A percentile compares a stretch with the other conserved stretches of the same genome.
Conservation (phyloP, 2,888 invertebrate species). For the Drosophila glabriapex region DNA sequence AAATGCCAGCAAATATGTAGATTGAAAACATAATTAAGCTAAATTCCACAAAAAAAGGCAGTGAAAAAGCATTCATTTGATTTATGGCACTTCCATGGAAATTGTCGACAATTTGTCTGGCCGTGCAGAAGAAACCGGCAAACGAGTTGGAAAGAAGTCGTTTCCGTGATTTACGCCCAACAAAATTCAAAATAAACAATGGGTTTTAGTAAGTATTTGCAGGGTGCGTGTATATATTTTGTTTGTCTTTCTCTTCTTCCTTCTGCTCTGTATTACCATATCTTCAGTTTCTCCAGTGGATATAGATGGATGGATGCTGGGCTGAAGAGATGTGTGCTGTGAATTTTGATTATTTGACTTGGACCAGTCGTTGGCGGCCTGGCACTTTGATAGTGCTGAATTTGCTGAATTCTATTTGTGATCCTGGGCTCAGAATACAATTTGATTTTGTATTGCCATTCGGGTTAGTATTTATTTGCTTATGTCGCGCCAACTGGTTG, state of each 20-base stretch:
- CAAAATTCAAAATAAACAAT: conserved; percentile 77
- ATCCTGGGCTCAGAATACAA: conserved; percentile 14
- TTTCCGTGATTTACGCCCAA: conserved; percentile 78
- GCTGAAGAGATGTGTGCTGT: neutral
- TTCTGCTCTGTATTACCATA: conserved; percentile 31
- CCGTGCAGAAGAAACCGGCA: conserved; percentile 38
- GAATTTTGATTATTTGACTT: conserved; percentile 69
- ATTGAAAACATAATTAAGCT: conserved; percentile 59
- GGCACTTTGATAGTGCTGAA: conserved; percentile 75
- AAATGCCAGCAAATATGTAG: conserved; percentile 26
- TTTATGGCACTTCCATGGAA: conserved; percentile 77
- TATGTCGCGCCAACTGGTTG: conserved; percentile 73
- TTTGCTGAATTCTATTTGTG: conserved; percentile 43
- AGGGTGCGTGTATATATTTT: conserved; percentile 23
- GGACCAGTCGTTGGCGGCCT: conserved; percentile 51
- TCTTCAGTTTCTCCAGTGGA: conserved; percentile 9
- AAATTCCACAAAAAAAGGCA: conserved; percentile 54
- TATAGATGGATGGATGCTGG: conserved; percentile 15
- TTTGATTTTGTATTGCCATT: conserved; percentile 33
- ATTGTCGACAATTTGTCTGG: conserved; percentile 80
- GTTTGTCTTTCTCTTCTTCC: neutral
- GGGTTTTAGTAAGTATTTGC: conserved; percentile 62
- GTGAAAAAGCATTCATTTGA: conserved; percentile 62
- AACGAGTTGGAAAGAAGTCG: conserved; percentile 62
- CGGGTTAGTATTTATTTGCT: conserved; percentile 67